Conservation (phyloP, 2,797 vertebrate species). For the Parotocinclus haroldoi region DNA sequence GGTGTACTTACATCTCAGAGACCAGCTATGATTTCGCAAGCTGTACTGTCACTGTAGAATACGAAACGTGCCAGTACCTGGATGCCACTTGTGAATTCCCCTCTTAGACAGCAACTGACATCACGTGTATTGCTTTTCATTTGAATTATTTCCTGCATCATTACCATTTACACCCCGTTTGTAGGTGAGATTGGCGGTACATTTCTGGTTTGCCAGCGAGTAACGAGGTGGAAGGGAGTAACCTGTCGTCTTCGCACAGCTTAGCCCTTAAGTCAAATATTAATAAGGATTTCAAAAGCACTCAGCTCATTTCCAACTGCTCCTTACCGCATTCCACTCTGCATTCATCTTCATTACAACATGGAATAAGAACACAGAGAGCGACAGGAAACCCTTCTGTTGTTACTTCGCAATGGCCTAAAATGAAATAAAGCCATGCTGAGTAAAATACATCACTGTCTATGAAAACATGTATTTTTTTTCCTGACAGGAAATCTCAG, state of each 20-base stretch:
- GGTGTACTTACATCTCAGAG: conserved; percentile 16
- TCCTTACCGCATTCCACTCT: neutral
- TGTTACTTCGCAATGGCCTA: conserved; percentile 39
- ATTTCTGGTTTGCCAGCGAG: conserved; percentile 16
- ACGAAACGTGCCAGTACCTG: neutral
- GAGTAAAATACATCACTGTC: conserved; percentile 45
- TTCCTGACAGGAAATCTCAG: conserved; percentile 61
- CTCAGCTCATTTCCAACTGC: conserved; percentile 17
- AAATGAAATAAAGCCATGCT: conserved; percentile 34
- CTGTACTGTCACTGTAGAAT: neutral
- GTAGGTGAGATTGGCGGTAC: neutral
- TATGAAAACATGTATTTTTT: conserved; percentile 57
- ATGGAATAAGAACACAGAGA: conserved; percentile 11
- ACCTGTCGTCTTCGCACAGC: conserved; percentile 31
- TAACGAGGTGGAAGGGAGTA: conserved; percentile 7
- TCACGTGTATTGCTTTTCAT: conserved; percentile 10
- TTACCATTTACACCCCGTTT: neutral
- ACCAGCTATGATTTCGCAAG: conserved; percentile 15
- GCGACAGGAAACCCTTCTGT: conserved; percentile 6
- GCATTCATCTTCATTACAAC: neutral
- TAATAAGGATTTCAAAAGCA: conserved; percentile 38
- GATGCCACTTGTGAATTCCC: neutral
- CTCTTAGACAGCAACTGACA: too few species aligned
- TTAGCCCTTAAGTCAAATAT: conserved; percentile 35
- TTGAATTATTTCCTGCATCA: too few species aligned